A percentile compares a stretch with the other conserved stretches of the same genome.
Evolutionary conservation across 2,797 vertebrate genomes (phyloP).

Genomic region (Alcedo atthis): DNA sequence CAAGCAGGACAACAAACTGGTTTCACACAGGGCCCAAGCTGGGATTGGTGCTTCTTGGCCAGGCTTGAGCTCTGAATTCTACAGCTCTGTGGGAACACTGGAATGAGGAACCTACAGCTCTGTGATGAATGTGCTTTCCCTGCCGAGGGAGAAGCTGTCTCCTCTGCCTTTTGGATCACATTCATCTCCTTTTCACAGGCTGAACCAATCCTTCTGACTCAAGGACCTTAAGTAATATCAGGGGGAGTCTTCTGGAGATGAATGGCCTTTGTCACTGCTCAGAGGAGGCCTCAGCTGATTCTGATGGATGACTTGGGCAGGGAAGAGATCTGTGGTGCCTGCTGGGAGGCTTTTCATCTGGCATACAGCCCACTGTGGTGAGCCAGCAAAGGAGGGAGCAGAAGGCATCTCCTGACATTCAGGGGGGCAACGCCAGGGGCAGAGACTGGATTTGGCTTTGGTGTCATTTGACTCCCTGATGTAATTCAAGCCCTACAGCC

Average conservation of each 20-base stretch:
- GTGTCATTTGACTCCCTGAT: constrained; percentile 35
- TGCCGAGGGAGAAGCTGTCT: not conserved
- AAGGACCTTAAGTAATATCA: not conserved
- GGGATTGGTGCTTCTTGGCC: not conserved
- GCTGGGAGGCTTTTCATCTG: not conserved
- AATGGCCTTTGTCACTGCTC: not conserved
- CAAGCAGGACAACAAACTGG: not conserved
- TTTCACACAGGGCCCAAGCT: not conserved
- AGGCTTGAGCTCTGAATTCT: not conserved
- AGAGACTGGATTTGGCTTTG: constrained; percentile 28
- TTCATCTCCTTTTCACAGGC: not conserved
- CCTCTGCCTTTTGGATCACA: not conserved
- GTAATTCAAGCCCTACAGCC: constrained; percentile 26
- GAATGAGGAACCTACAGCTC: not conserved
- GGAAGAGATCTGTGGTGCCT: not conserved
- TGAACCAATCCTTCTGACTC: not conserved
- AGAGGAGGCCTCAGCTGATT: not conserved
- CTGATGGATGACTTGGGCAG: accelerated
- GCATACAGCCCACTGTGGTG: not conserved
- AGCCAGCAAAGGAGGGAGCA: not conserved
- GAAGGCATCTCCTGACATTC: constrained; percentile 7
- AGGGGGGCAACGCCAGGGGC: constrained; percentile 25
- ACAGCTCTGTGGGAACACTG: not conserved
- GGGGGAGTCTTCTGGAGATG: not conserved
- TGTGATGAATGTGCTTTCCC: not conserved